These are phyloP conservation scores for Malacoraja senta DNA, from an alignment of 2,797 vertebrate genomes.

Conservation along the genomic window DNA sequence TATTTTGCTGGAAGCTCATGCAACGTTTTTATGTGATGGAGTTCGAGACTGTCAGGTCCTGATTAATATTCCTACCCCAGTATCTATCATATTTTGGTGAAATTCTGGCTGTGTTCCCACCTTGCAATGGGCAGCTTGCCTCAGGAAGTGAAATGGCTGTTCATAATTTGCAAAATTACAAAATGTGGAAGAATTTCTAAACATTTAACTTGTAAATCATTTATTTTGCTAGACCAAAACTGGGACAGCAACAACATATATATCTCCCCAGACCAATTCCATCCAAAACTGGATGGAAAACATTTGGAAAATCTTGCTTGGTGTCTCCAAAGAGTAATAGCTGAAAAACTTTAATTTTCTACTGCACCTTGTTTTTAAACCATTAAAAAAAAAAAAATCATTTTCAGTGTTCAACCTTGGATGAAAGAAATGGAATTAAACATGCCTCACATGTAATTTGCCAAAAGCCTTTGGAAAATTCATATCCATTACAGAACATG, in stretches of 20 bases:
- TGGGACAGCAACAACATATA: neutral
- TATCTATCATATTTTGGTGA: neutral
- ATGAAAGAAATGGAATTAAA: neutral
- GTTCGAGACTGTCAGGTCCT: neutral
- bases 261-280: neutral
- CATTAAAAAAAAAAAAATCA: no score
- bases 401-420: neutral
- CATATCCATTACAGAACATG: no score
- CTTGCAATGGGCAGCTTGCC: neutral
- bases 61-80: neutral
- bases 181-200: slow-evolving; percentile 1
- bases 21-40: neutral
- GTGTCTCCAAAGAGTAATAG: neutral
- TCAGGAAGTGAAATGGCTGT: slow-evolving; percentile 16
- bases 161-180: slow-evolving; percentile 22
- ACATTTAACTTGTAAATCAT: neutral
- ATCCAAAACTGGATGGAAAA: neutral
- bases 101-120: neutral
- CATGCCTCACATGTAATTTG: neutral
- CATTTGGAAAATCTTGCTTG: neutral
- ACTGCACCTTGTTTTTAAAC: neutral
- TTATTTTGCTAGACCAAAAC: neutral
- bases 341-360: neutral
- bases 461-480: neutral
- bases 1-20: neutral